Percentiles rank a stretch among this genome's conserved stretches.
Conservation (phyloP, 2,797 vertebrate genomes). For the Gallinago stenura region DNA sequence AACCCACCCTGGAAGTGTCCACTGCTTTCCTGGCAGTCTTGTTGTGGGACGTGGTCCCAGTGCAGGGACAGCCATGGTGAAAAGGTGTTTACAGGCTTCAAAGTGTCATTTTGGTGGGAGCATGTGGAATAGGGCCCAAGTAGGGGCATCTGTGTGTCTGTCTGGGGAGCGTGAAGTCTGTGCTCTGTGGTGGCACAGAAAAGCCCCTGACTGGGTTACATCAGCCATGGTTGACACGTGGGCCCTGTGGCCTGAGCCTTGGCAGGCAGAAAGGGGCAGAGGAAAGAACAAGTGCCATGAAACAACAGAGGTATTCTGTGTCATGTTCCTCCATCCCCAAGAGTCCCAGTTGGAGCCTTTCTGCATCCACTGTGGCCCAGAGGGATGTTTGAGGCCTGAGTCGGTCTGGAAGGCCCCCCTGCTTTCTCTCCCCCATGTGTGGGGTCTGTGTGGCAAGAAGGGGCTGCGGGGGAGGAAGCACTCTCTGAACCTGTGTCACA, state of each 20-base stretch:
- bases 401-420: not conserved
- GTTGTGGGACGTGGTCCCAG: not conserved
- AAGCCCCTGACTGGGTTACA: not conserved
- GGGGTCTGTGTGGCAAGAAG: not conserved
- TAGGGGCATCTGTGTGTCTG: not conserved
- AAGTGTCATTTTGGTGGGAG: not conserved
- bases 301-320: not conserved
- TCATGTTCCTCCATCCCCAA: rapidly evolving
- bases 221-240: rapidly evolving
- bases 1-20: not conserved
- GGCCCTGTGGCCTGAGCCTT: not conserved
- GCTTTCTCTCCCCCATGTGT: not conserved
- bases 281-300: not conserved
- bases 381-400: not conserved
- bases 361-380: not conserved
- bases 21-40: not conserved
- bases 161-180: not conserved
- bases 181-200: not conserved
- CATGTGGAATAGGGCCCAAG: not conserved
- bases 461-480: not conserved
- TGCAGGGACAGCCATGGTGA: not conserved
- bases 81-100: not conserved
- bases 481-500: slow-evolving; percentile 37
- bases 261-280: not conserved
- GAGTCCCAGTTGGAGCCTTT: not conserved